Percentiles rank a stretch among this genome's conserved stretches.
phyloP scores from a whole-genome alignment of 2,797 vertebrate genomes.

The Squalus acanthias region DNA sequence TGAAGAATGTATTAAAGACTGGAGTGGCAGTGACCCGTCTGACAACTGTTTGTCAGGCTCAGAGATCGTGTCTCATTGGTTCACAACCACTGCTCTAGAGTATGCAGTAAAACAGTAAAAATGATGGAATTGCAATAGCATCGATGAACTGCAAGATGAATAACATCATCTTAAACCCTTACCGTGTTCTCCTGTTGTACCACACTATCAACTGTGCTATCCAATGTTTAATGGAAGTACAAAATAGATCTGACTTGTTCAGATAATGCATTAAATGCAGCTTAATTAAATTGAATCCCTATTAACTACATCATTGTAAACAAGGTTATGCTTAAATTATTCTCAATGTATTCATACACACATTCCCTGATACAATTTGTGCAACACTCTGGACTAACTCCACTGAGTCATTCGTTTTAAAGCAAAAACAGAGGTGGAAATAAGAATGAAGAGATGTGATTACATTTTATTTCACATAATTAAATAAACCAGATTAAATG shows the following conservation, averaged over 20 bases:
- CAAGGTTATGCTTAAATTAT: neutral
- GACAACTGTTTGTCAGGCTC: neutral
- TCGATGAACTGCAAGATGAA: neutral
- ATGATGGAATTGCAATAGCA: neutral
- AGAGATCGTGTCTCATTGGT: neutral
- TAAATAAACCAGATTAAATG: slow-evolving; percentile 26
- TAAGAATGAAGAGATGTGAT: slow-evolving; percentile 23
- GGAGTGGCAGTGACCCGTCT: neutral
- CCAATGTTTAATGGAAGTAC: neutral
- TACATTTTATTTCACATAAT: slow-evolving; percentile 18
- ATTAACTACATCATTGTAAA: neutral
- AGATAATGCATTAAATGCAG: neutral
- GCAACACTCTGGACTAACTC: neutral
- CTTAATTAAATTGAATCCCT: neutral
- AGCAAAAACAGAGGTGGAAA: neutral
- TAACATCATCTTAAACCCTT: neutral
- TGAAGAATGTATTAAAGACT: neutral
- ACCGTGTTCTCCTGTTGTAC: neutral
- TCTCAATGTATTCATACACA: neutral
- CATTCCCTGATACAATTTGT: neutral
- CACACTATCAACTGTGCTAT: neutral
- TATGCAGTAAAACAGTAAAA: neutral
- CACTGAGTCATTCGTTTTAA: neutral
- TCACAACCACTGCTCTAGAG: neutral
- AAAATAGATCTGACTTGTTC: neutral